These are phyloP conservation scores for Hirtodrosophila duncani DNA, from an alignment of 2,888 invertebrate species.

Conservation along the genomic window DNA sequence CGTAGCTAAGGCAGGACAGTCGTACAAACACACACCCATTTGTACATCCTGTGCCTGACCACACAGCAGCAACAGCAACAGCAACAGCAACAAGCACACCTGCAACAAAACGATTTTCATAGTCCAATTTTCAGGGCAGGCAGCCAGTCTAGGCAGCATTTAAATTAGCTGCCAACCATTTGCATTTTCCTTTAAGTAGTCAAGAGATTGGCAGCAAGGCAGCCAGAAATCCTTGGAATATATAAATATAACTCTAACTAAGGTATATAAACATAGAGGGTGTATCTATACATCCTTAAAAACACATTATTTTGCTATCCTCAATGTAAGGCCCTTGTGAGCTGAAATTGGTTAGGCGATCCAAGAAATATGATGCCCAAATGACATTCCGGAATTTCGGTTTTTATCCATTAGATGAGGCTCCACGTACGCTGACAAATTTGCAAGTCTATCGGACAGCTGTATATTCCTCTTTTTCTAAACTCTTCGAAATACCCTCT, in stretches of 20 bases:
- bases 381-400: too few relatives aligned
- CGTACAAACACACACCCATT: constrained; percentile 21
- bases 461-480: background rate
- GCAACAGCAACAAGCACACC: constrained; percentile 31
- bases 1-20: constrained; percentile 46
- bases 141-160: constrained; percentile 53
- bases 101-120: constrained; percentile 37
- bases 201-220: too few relatives aligned
- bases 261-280: too few relatives aligned
- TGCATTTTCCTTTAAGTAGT: constrained; percentile 70
- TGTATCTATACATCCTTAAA: too few relatives aligned
- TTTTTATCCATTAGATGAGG: too few relatives aligned
- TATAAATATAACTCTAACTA: too few relatives aligned
- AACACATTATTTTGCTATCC: too few relatives aligned
- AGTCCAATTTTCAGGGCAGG: constrained; percentile 34
- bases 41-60: constrained; percentile 40
- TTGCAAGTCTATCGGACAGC: background rate
- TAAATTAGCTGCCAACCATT: constrained; percentile 68
- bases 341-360: too few relatives aligned
- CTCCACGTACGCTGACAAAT: too few relatives aligned
- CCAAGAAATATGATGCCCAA: too few relatives aligned
- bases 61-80: constrained; percentile 35
- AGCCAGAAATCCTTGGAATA: too few relatives aligned
- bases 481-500: background rate
- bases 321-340: too few relatives aligned